Percentiles rank a stretch among this genome's conserved stretches.
These are phyloP conservation scores for Probosciger aterrimus DNA, from an alignment of 2,113 vertebrate species.

Conservation along the genomic window DNA sequence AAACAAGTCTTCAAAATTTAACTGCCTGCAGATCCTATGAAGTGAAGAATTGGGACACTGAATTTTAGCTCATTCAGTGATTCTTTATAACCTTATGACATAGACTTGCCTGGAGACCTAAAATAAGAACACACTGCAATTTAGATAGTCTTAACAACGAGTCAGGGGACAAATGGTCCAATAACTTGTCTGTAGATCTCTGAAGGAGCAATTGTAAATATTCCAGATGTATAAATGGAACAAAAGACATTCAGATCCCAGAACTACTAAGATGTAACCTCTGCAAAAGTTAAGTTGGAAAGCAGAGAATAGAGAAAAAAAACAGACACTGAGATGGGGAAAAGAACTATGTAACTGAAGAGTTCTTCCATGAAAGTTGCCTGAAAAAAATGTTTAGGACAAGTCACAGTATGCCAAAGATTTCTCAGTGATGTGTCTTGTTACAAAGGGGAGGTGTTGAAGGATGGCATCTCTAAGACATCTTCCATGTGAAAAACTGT, in stretches of 20 bases:
- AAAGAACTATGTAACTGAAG: neutral
- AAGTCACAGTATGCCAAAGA: neutral
- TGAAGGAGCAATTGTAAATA: slow-evolving; percentile 26
- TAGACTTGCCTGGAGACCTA: neutral
- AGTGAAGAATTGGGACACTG: neutral
- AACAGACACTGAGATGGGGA: neutral
- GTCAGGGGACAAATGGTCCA: neutral
- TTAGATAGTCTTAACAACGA: slow-evolving; percentile 30
- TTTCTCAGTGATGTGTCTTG: neutral
- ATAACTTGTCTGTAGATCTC: slow-evolving; percentile 11
- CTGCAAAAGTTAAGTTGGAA: neutral
- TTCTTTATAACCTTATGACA: slow-evolving; percentile 7
- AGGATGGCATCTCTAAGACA: neutral
- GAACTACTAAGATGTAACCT: neutral
- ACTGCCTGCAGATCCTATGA: neutral
- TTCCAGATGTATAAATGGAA: neutral
- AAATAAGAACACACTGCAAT: slow-evolving; percentile 25
- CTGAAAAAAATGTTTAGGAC: neutral
- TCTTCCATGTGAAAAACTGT: neutral
- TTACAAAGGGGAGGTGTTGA: neutral
- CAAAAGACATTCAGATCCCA: neutral
- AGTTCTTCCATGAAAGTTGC: neutral
- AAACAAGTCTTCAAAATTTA: neutral
- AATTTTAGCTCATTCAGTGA: slow-evolving; percentile 18
- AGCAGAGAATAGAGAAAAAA: neutral